Conservation (phyloP, 2,113 vertebrate species). For the Cyprinodon variegatus region DNA sequence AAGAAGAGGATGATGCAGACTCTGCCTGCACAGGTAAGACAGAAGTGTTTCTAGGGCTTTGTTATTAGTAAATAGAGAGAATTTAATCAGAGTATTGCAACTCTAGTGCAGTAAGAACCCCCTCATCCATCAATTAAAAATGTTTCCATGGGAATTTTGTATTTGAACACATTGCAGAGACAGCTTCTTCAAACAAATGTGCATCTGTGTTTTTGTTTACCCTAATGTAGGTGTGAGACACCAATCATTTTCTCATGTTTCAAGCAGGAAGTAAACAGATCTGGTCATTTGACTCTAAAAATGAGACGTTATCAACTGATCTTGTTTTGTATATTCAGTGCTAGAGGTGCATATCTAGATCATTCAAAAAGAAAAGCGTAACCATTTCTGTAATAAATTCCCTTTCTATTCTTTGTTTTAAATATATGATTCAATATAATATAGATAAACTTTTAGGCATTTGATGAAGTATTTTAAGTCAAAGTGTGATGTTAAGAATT, state of each 20-base stretch:
- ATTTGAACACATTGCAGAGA: not conserved
- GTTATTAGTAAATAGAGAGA: not conserved
- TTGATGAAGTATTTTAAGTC: slow-evolving; percentile 53
- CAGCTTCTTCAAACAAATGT: not conserved
- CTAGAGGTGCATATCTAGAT: not conserved
- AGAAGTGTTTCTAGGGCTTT: not conserved
- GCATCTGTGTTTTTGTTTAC: not conserved
- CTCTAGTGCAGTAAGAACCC: not conserved
- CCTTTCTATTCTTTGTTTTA: not conserved
- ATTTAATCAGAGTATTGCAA: not conserved
- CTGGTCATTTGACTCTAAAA: not conserved
- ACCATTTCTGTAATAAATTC: not conserved
- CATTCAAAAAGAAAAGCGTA: not conserved
- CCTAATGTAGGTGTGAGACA: not conserved
- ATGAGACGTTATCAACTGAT: not conserved
- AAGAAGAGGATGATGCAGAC: slow-evolving; percentile 85
- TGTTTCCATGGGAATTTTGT: not conserved
- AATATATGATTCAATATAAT: slow-evolving; percentile 36
- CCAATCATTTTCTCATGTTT: not conserved
- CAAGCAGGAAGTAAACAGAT: slow-evolving; percentile 1
- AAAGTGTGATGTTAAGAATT: slow-evolving; percentile 67
- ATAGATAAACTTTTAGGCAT: slow-evolving; percentile 29
- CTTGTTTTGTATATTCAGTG: not conserved
- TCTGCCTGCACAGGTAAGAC: slow-evolving; percentile 81
- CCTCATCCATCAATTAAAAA: not conserved